A percentile compares a stretch with the other conserved stretches of the same genome.
Conservation (phyloP, 2,888 invertebrate species). For the Neocrepidodera transversa region DNA sequence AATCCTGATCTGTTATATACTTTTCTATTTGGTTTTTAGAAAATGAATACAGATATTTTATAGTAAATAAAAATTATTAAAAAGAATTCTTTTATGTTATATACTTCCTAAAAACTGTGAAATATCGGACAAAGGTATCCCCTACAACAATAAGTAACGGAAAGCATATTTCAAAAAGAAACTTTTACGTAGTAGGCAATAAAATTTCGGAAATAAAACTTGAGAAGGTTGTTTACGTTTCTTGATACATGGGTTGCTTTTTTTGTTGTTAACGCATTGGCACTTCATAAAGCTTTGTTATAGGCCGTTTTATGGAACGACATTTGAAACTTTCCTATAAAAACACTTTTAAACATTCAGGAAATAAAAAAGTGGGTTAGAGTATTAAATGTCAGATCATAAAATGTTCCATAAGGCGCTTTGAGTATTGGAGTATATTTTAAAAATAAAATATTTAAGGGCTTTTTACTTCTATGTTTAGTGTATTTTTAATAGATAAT, state of each 20-base stretch:
- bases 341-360: background rate
- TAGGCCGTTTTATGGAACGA: slow-evolving; percentile 8
- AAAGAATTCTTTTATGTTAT: background rate
- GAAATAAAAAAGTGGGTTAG: background rate
- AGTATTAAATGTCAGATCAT: background rate
- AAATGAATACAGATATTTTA: too few relatives aligned
- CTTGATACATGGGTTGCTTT: slow-evolving; percentile 5
- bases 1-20: background rate
- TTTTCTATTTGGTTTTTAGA: too few relatives aligned
- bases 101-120: background rate
- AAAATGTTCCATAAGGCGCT: background rate
- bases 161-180: slow-evolving; percentile 13
- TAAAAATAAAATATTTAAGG: too few relatives aligned
- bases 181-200: slow-evolving; percentile 14
- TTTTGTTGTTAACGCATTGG: slow-evolving; percentile 12
- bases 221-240: slow-evolving; percentile 15
- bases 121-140: background rate
- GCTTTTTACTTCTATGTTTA: too few relatives aligned
- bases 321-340: background rate
- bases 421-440: too few relatives aligned
- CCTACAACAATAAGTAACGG: background rate
- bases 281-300: slow-evolving; percentile 13
- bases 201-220: slow-evolving; percentile 19
- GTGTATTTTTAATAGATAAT: too few relatives aligned
- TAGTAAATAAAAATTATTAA: too few relatives aligned